Conservation (phyloP, 2,113 vertebrate genomes). For the Barnardius zonarius region DNA sequence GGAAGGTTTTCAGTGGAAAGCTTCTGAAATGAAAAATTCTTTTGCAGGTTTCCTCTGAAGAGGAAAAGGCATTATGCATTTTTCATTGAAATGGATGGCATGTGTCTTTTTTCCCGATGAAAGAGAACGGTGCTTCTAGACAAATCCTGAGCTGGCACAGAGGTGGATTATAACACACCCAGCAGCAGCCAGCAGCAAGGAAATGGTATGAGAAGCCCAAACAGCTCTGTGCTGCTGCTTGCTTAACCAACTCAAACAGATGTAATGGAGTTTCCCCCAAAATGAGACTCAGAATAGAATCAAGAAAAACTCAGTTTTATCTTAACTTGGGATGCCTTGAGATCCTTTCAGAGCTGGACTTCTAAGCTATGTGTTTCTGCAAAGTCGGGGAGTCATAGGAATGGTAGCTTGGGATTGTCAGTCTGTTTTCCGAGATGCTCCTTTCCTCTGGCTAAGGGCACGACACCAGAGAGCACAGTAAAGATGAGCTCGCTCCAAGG, state of each 20-base stretch:
- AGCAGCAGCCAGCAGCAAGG: not conserved
- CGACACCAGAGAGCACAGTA: fast-evolving
- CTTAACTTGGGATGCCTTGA: not conserved
- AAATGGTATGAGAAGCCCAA: not conserved
- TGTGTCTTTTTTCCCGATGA: not conserved
- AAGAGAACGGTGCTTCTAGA: not conserved
- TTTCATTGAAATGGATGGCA: not conserved
- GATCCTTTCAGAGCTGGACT: not conserved
- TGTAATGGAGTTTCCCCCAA: not conserved
- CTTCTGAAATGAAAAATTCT: not conserved
- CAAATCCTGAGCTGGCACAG: not conserved
- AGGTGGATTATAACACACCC: not conserved
- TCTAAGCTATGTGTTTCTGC: not conserved
- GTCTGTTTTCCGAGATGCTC: not conserved
- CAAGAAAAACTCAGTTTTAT: not conserved
- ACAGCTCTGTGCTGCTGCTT: not conserved
- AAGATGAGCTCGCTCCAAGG: not conserved
- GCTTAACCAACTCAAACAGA: not conserved
- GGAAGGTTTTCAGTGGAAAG: not conserved
- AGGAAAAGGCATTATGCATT: not conserved
- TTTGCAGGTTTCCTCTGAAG: not conserved
- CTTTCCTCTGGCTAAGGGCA: not conserved
- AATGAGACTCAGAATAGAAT: not conserved
- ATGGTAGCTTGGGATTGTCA: not conserved
- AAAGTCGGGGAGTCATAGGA: not conserved